Evolutionary conservation across 1,140 invertebrate genomes (phyloP).

Genomic region (Rhopalosiphum padi): DNA sequence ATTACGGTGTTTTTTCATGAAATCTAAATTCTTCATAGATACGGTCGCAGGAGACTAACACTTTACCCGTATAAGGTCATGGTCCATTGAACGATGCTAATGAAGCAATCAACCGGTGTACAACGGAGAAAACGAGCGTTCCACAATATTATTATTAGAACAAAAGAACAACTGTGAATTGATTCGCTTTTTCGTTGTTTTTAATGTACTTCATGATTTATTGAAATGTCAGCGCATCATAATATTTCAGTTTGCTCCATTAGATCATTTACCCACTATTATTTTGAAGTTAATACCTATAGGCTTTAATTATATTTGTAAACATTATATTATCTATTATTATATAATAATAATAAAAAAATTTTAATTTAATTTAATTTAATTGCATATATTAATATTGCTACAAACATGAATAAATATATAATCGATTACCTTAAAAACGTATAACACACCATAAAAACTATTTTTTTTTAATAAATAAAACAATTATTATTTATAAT

Average conservation of each 20-base stretch:
- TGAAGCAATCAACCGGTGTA: constrained; percentile 33
- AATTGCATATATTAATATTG: too few species aligned
- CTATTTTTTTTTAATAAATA: background rate
- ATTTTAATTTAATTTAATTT: too few species aligned
- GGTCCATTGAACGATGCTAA: constrained; percentile 39
- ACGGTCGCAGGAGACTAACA: background rate
- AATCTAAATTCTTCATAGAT: constrained; percentile 13
- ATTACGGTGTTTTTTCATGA: constrained; percentile 22
- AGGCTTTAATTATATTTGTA: background rate
- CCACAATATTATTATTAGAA: background rate
- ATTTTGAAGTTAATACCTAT: background rate
- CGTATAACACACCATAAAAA: background rate
- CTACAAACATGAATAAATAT: too few species aligned
- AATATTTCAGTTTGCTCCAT: background rate
- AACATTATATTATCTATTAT: background rate
- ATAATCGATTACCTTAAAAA: too few species aligned
- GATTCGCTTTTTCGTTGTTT: background rate
- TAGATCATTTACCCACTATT: background rate
- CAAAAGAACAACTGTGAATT: constrained; percentile 6
- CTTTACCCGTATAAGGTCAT: constrained; percentile 7
- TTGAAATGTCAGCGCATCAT: background rate
- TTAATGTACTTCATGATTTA: background rate
- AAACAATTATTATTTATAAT: background rate
- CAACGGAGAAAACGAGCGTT: background rate
- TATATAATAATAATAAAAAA: too few species aligned